A percentile compares a stretch with the other conserved stretches of the same genome.
phyloP scores from a whole-genome alignment of 2,797 vertebrate species.

The Macroramphosus scolopax region DNA sequence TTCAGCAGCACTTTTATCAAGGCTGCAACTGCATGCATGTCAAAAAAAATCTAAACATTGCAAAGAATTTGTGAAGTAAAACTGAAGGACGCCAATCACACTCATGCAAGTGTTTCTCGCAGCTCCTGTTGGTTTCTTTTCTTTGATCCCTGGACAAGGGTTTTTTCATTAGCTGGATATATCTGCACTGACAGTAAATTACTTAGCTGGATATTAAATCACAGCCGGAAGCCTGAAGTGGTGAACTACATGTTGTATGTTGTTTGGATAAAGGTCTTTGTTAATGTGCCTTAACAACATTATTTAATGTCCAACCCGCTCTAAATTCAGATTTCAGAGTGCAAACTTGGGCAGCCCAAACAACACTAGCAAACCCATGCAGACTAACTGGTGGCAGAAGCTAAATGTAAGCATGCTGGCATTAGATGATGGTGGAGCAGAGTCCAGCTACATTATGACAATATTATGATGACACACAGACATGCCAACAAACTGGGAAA shows the following conservation, averaged over 20 bases:
- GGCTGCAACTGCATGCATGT: conserved; percentile 48
- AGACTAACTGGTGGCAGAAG: conserved; percentile 62
- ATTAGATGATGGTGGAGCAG: conserved; percentile 43
- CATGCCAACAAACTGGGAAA: conserved; percentile 33
- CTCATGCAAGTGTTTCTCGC: conserved; percentile 25
- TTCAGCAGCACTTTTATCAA: conserved; percentile 55
- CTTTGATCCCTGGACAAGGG: conserved; percentile 7
- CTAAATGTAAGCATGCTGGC: conserved; percentile 83
- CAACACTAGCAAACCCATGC: conserved; percentile 41
- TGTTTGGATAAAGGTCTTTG: no score
- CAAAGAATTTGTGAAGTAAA: conserved; percentile 55
- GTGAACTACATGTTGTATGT: no score
- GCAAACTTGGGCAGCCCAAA: conserved; percentile 6
- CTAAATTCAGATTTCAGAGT: conserved; percentile 3
- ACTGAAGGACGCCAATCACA: conserved; percentile 47
- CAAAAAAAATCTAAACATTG: conserved; percentile 49
- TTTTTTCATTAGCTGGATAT: conserved; percentile 13
- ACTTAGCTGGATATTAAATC: not conserved
- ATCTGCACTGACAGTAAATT: conserved; percentile 1
- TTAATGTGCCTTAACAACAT: no score
- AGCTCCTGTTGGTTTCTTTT: conserved; percentile 11
- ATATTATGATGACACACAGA: conserved; percentile 40
- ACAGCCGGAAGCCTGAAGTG: not conserved
- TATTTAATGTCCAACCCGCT: not conserved
- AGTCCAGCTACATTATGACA: conserved; percentile 33